A percentile compares a stretch with the other conserved stretches of the same genome.
Evolutionary conservation across 2,888 invertebrate genomes (phyloP).

Genomic region (Allolobophora icterica): DNA sequence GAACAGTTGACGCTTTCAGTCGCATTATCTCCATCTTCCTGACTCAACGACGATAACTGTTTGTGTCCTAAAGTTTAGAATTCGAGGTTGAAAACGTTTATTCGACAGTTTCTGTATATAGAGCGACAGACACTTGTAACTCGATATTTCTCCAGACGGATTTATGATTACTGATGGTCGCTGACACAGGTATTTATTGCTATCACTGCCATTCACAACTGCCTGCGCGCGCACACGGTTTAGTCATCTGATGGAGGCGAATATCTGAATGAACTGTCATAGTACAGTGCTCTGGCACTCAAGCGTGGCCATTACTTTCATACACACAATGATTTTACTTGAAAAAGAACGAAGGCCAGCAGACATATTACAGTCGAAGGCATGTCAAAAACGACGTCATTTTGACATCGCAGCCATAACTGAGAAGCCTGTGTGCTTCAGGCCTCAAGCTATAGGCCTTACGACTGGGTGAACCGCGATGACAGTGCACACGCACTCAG

Average conservation of each 20-base stretch:
- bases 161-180: background rate
- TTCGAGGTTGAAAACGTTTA: background rate
- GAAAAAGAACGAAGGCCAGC: background rate
- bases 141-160: background rate
- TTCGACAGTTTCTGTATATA: background rate
- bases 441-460: background rate
- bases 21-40: background rate
- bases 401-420: background rate
- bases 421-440: background rate
- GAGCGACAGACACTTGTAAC: background rate
- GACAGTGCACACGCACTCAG: background rate
- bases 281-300: background rate
- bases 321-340: background rate
- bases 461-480: background rate
- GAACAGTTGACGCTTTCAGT: background rate
- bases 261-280: constrained; percentile 5
- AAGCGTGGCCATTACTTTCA: background rate
- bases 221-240: background rate
- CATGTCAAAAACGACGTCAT: background rate
- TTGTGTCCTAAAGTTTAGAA: background rate
- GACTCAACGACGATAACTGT: background rate
- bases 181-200: background rate
- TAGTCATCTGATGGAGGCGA: background rate
- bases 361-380: background rate
- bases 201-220: background rate